Evolutionary conservation across 1,140 invertebrate genomes (phyloP).

Genomic region (Gerris buenoi): DNA sequence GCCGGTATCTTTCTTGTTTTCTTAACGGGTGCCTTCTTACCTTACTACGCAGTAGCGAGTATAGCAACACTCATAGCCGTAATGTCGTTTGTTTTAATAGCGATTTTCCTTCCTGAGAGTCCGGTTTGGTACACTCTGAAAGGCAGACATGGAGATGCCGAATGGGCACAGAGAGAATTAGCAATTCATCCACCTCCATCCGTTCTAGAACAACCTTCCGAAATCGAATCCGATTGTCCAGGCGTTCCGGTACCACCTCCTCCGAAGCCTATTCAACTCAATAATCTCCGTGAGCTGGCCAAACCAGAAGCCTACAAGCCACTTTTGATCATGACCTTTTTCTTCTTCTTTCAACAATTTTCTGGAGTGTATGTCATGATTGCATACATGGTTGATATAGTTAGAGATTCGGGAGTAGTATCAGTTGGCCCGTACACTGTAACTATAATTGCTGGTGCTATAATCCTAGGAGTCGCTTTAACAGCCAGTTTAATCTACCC

Average conservation of each 20-base stretch:
- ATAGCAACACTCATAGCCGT: constrained; percentile 30
- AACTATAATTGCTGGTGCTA: constrained; percentile 34
- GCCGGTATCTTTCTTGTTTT: constrained; percentile 20
- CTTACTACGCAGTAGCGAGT: constrained; percentile 33
- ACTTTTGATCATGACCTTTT: constrained; percentile 31
- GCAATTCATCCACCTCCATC: constrained; percentile 9
- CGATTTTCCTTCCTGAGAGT: constrained; percentile 35
- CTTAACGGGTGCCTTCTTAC: constrained; percentile 28
- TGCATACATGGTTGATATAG: constrained; percentile 48
- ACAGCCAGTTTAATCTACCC: constrained; percentile 35
- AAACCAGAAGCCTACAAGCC: constrained; percentile 32
- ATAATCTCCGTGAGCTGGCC: constrained; percentile 16
- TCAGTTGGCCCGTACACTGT: constrained; percentile 23
- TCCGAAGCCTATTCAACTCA: constrained; percentile 1
- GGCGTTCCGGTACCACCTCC: not conserved
- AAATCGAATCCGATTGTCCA: constrained; percentile 3
- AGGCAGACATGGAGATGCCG: constrained; percentile 20
- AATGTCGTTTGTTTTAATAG: constrained; percentile 25
- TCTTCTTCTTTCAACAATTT: constrained; percentile 41
- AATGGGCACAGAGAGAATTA: constrained; percentile 17
- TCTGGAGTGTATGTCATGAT: constrained; percentile 46
- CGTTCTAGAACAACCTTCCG: not conserved
- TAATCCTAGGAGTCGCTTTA: constrained; percentile 37
- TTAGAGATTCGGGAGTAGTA: constrained; percentile 34
- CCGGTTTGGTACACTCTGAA: constrained; percentile 34